A percentile compares a stretch with the other conserved stretches of the same genome.
Conservation (phyloP, 2,797 vertebrate species). For the Sparidentex hasta region DNA sequence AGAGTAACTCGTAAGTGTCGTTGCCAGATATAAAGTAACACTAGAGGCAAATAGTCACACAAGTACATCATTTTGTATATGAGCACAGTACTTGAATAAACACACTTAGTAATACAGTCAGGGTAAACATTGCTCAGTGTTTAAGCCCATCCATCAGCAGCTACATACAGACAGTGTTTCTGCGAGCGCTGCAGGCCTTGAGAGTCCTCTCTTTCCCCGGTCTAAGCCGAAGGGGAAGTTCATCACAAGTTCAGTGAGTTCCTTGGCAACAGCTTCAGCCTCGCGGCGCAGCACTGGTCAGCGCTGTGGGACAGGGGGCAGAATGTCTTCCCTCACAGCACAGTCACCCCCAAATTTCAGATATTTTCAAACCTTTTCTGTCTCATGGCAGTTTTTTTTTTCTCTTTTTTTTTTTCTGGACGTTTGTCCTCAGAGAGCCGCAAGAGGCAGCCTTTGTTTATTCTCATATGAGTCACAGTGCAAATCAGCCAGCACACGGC, state of each 20-base stretch:
- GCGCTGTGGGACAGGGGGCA: conserved; percentile 50
- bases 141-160: neutral
- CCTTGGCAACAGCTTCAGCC: conserved; percentile 72
- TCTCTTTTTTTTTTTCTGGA: neutral
- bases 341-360: conserved; percentile 8
- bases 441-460: conserved; percentile 46
- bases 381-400: conserved; percentile 10
- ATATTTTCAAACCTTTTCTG: conserved; percentile 19
- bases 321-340: conserved; percentile 36
- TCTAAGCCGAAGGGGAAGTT: conserved; percentile 55
- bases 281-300: conserved; percentile 43
- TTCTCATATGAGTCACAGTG: conserved; percentile 71
- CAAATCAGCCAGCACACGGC: conserved; percentile 34
- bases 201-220: conserved; percentile 18
- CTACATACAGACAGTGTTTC: neutral
- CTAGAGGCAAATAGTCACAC: too few relatives aligned
- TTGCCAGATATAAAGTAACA: neutral
- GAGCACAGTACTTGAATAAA: neutral
- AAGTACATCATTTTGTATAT: too few relatives aligned
- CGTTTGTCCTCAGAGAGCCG: conserved; percentile 9
- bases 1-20: neutral
- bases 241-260: conserved; percentile 69
- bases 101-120: too few relatives aligned
- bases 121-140: neutral
- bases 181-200: conserved; percentile 5